A percentile compares a stretch with the other conserved stretches of the same genome.
These are phyloP conservation scores for Squalus acanthias DNA, from an alignment of 2,797 vertebrate species.

Conservation along the genomic window DNA sequence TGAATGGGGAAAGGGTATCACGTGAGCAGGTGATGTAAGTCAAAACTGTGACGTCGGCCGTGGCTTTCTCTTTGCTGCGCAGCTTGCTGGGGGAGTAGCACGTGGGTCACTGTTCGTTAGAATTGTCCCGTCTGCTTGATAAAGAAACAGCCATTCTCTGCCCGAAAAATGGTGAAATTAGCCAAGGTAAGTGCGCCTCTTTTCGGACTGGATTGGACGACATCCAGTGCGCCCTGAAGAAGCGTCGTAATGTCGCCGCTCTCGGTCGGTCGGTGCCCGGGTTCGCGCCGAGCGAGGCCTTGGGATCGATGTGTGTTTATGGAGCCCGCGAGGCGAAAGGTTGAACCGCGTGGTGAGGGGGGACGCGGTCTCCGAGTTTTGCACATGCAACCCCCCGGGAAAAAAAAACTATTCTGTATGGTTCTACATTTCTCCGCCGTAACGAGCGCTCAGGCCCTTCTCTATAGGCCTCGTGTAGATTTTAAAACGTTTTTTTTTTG, in stretches of 20 bases:
- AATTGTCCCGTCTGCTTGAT: not conserved
- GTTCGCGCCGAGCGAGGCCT: not conserved
- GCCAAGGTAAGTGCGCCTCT: not conserved
- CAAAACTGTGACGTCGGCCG: not conserved
- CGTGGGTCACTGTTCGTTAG: not conserved
- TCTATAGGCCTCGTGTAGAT: not conserved
- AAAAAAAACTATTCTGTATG: too few species aligned
- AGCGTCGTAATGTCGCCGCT: not conserved
- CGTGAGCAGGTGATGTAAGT: not conserved
- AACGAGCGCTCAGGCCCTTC: not conserved
- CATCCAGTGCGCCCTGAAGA: too few species aligned
- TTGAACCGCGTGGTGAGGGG: not conserved
- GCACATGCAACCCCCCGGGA: too few species aligned
- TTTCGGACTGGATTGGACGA: not conserved
- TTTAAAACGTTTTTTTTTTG: not conserved
- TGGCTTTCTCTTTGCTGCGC: conserved; percentile 14
- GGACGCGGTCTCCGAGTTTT: too few species aligned
- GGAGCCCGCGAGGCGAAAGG: not conserved
- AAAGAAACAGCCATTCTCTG: not conserved
- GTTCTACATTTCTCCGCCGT: too few species aligned
- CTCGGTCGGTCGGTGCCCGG: not conserved
- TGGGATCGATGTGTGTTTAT: not conserved
- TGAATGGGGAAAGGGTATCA: not conserved
- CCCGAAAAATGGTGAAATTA: conserved; percentile 7
- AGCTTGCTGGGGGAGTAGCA: not conserved